Percentiles rank a stretch among this genome's conserved stretches.
These are phyloP conservation scores for Masticophis lateralis DNA, from an alignment of 2,797 vertebrate genomes.

Conservation along the genomic window DNA sequence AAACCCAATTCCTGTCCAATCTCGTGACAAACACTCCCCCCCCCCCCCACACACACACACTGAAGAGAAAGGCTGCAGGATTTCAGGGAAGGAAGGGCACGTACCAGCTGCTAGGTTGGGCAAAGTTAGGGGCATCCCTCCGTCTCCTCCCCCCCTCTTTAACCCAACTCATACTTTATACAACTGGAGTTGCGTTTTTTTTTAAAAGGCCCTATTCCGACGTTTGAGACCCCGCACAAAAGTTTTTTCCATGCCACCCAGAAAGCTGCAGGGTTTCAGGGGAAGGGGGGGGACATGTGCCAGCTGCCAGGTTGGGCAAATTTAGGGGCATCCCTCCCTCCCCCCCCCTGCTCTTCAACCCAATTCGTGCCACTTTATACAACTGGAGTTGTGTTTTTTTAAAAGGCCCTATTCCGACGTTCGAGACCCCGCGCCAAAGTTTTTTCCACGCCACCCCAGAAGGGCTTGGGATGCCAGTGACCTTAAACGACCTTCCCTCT, in stretches of 20 bases:
- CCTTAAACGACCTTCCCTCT: constrained; percentile 3
- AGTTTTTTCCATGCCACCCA: neutral
- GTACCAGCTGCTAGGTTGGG: neutral
- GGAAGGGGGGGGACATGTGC: fast-evolving
- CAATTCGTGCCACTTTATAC: too few relatives aligned
- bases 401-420: neutral
- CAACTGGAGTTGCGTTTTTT: too few relatives aligned
- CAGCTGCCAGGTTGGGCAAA: neutral
- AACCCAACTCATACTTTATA: too few relatives aligned
- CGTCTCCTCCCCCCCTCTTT: too few relatives aligned
- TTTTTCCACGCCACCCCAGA: neutral
- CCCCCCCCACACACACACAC: too few relatives aligned
- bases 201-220: neutral
- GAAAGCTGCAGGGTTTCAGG: neutral
- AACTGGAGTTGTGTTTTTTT: neutral
- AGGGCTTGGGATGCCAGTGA: neutral
- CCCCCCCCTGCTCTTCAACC: too few relatives aligned
- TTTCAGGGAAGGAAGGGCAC: fast-evolving
- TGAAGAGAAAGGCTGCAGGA: too few relatives aligned
- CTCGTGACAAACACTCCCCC: neutral
- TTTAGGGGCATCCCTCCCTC: neutral
- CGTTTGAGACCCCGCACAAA: too few relatives aligned
- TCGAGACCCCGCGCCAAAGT: too few relatives aligned
- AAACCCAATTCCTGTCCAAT: neutral
- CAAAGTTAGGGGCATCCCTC: neutral